Percentiles rank a stretch among this genome's conserved stretches.
Evolutionary conservation across 30 jellyfish, hydroid and myxozoan genomes (phyloP).

Genomic region (Rhopilema esculentum): DNA sequence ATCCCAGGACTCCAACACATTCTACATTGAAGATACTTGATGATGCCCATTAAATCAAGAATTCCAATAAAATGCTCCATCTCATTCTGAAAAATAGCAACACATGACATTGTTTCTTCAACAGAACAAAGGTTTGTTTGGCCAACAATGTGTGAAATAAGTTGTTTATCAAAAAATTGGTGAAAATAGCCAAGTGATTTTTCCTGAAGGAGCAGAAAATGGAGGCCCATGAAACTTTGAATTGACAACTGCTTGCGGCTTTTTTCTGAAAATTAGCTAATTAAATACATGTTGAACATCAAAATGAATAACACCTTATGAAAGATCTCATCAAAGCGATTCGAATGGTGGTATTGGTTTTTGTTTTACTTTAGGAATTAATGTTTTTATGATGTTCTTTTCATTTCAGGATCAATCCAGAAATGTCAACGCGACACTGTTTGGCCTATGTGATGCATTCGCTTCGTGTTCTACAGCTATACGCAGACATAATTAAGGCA

Average conservation of each 20-base stretch:
- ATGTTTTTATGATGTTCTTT: no score
- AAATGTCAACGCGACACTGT: no score
- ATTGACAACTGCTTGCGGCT: conserved; percentile 28
- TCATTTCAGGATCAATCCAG: no score
- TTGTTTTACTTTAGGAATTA: no score
- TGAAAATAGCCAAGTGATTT: conserved; percentile 17
- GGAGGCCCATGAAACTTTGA: conserved; percentile 8
- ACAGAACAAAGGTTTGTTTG: conserved; percentile 36
- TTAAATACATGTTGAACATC: no score
- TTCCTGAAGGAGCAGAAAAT: conserved; percentile 40
- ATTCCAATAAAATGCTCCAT: conserved; percentile 42
- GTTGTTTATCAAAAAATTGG: conserved; percentile 35
- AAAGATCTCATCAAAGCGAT: no score
- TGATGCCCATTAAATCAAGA: conserved; percentile 32
- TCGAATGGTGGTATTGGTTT: no score
- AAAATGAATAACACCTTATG: no score
- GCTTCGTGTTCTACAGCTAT: no score
- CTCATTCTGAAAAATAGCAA: conserved; percentile 9
- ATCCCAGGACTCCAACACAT: conserved; percentile 36
- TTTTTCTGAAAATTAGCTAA: conserved; percentile 17
- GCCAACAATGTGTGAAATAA: conserved; percentile 24
- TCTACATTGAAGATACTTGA: conserved; percentile 28
- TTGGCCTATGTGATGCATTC: no score
- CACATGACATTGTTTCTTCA: conserved; percentile 19
- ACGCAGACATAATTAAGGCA: no score